Base-by-base conservation (phyloP, 2,888 invertebrate genomes). In the Drosophila emarginata region DNA sequence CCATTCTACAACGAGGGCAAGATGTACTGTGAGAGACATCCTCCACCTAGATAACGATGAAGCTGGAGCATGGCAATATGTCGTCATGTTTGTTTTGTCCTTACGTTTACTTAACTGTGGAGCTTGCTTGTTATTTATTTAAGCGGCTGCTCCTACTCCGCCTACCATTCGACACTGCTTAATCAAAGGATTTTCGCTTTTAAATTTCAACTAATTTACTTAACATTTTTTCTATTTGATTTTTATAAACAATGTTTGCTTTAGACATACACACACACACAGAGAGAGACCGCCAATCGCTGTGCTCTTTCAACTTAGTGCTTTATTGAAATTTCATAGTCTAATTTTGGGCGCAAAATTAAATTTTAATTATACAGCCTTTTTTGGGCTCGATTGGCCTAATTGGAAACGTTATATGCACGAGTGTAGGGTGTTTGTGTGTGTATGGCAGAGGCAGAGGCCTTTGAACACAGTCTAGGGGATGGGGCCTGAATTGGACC, bases 181-280 rank as follows among this genome's bases (percentile, higher is more conserved):
- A 79, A 86, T 86, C 87, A 84, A 86, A 86, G 75, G 78, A 78
- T 86, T 79, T 75, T 72, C 71, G 64, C 68, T 74, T 74, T 75
- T 72, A 76, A 80, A 76, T 79, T 74, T 64, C 67, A 86, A 72
- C 74, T 79, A 80, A 83, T 80, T 77, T 80, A 77, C 67, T 77
- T 65, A 61, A 73, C 61, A 45, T 21, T 45, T 21, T 45, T 74
- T 66, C 59, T 64, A 64, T 78, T 78, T 76, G 23, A 51, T 67
- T 67, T 71, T 72, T 61, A 61, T 59, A 23, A 14, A 28, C 40
- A 45, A 64, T 62, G 65, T 65, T 67, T 59, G 61, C 53, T 37
- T 59, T 66, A 7, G 39, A 11, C 52, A 15, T 18, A 14, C 36
- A 37, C 60, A 37, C n/a, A 5, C 14, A 18, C 18, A 21, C 21